A percentile compares a stretch with the other conserved stretches of the same genome.
Conservation (phyloP, 2,113 vertebrate species). For the Carollia perspicillata region DNA sequence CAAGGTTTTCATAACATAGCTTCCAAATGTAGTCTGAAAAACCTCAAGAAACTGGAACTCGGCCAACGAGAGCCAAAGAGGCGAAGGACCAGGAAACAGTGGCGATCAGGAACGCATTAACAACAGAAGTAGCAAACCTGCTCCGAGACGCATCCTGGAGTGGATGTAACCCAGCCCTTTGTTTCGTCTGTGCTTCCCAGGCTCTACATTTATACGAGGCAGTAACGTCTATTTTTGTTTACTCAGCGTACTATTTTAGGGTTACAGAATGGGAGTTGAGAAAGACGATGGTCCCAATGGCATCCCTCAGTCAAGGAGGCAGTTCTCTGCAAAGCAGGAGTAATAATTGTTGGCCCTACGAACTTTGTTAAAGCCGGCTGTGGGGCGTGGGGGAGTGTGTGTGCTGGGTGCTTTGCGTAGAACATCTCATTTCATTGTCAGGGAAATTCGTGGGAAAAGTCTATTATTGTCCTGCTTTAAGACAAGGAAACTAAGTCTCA, state of each 20-base stretch:
- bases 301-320: neutral
- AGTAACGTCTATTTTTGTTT: slow-evolving; percentile 11
- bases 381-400: neutral
- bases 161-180: neutral
- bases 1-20: slow-evolving; percentile 66
- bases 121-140: slow-evolving; percentile 18
- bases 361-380: neutral
- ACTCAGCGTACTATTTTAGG: neutral
- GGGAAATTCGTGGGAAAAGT: neutral
- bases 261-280: neutral
- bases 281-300: neutral
- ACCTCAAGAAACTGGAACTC: slow-evolving; percentile 57
- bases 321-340: neutral
- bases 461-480: neutral
- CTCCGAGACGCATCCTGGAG: neutral
- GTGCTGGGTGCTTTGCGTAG: accelerated
- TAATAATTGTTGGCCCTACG: neutral
- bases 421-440: neutral
- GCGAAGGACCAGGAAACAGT: slow-evolving; percentile 56
- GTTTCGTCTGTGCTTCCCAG: neutral
- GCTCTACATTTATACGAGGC: neutral
- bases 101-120: slow-evolving; percentile 57
- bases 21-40: slow-evolving; percentile 64
- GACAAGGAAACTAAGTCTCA: neutral
- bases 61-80: slow-evolving; percentile 49